Evolutionary conservation across 1,140 invertebrate genomes (phyloP).

Genomic region (Arctopsyche grandis): DNA sequence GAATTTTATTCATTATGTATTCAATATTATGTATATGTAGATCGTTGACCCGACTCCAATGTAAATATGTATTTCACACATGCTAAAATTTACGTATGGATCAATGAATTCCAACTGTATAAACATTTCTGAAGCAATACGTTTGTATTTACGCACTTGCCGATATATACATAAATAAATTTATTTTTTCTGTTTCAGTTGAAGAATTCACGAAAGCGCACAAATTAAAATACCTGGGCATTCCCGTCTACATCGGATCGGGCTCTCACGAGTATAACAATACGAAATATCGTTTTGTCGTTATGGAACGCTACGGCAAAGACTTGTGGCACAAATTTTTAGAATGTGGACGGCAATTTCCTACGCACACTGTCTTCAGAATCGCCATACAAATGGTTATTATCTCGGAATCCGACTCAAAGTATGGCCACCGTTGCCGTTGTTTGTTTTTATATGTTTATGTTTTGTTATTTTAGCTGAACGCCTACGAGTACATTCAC

Average conservation of each 20-base stretch:
- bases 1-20: not conserved
- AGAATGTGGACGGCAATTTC: conserved; percentile 76
- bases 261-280: conserved; percentile 82
- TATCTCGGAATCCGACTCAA: conserved; percentile 34
- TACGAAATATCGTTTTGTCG: conserved; percentile 88
- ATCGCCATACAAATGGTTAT: conserved; percentile 88
- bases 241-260: conserved; percentile 86
- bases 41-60: too few relatives aligned
- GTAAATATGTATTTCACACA: too few relatives aligned
- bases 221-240: conserved; percentile 81
- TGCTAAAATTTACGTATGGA: too few relatives aligned
- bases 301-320: conserved; percentile 91
- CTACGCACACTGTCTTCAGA: conserved; percentile 78
- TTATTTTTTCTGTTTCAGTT: conserved; percentile 71
- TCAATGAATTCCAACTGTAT: too few relatives aligned
- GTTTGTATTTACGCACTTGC: not conserved
- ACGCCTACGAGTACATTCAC: conserved; percentile 91
- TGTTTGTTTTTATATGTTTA: not conserved
- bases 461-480: conserved; percentile 73
- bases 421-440: too few relatives aligned
- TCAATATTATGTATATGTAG: not conserved
- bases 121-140: too few relatives aligned
- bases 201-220: conserved; percentile 77
- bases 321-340: conserved; percentile 87
- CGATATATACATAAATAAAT: not conserved